Conservation (phyloP, 2,888 invertebrate species). For the Dermolepida albohirtum region DNA sequence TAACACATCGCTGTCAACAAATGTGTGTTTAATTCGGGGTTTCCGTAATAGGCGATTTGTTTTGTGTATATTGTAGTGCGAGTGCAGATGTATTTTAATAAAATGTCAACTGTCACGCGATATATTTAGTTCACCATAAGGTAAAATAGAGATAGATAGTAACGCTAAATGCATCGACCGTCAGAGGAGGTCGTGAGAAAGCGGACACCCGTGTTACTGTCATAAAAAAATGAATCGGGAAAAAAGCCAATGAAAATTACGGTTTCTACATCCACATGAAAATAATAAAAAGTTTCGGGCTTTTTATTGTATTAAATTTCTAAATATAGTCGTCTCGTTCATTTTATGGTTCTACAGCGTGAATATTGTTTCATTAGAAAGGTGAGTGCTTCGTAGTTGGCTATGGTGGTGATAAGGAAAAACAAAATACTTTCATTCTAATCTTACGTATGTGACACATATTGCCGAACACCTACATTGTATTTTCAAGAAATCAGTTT, state of each 20-base stretch:
- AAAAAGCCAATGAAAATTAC: constrained; percentile 19
- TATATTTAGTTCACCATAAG: neutral
- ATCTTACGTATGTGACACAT: too few relatives aligned
- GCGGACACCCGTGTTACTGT: constrained; percentile 30
- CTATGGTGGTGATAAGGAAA: too few relatives aligned
- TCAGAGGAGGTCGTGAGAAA: constrained; percentile 37
- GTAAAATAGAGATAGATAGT: too few relatives aligned
- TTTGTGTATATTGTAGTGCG: constrained; percentile 25
- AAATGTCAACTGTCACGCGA: constrained; percentile 43
- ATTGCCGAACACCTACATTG: too few relatives aligned
- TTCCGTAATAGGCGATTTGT: constrained; percentile 45
- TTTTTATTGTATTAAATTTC: constrained; percentile 34
- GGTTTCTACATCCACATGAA: constrained; percentile 26
- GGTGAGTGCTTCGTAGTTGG: neutral
- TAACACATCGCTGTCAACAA: constrained; percentile 13
- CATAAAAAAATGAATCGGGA: constrained; percentile 19
- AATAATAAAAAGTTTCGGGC: constrained; percentile 31
- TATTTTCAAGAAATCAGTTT: too few relatives aligned
- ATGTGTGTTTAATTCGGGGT: constrained; percentile 44
- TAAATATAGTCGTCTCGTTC: constrained; percentile 28
- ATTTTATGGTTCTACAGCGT: constrained; percentile 5
- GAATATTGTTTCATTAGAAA: neutral
- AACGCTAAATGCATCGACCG: constrained; percentile 22
- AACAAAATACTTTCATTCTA: too few relatives aligned
- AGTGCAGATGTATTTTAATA: constrained; percentile 42